Evolutionary conservation across 2,888 invertebrate genomes (phyloP).

Genomic region (Melanchra persicariae): DNA sequence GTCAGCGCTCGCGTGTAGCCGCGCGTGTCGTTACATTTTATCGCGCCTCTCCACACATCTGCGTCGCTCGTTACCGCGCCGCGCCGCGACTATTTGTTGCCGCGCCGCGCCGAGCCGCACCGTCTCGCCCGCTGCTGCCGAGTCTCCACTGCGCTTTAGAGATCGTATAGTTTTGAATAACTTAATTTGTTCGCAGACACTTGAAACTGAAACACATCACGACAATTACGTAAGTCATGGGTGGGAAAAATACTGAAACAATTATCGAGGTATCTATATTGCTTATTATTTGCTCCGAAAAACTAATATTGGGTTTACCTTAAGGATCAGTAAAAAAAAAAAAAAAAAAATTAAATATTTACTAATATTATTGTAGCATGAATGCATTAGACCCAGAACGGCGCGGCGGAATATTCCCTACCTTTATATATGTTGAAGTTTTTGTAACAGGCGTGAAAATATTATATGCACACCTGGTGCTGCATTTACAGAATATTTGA

Average conservation of each 20-base stretch:
- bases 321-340: too few relatives aligned
- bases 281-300: background rate
- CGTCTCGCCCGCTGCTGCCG: constrained; percentile 40
- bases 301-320: background rate
- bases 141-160: constrained; percentile 56
- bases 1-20: constrained; percentile 62
- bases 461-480: constrained; percentile 31
- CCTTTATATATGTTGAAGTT: background rate
- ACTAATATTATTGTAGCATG: background rate
- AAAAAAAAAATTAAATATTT: constrained; percentile 34
- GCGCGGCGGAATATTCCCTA: background rate
- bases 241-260: background rate
- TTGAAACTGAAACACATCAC: constrained; percentile 11
- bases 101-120: constrained; percentile 34
- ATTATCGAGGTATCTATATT: too few relatives aligned
- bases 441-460: constrained; percentile 12
- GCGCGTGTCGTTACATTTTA: constrained; percentile 76
- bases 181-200: constrained; percentile 43
- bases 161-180: constrained; percentile 66
- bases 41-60: constrained; percentile 76
- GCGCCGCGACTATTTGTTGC: constrained; percentile 57
- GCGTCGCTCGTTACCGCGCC: constrained; percentile 70
- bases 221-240: background rate
- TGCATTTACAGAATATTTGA: constrained; percentile 21
- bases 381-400: background rate